Evolutionary conservation across 2,113 vertebrate species (phyloP), one percentile per base, ranked within the genome.

Genomic region (Microcebus murinus): DNA sequence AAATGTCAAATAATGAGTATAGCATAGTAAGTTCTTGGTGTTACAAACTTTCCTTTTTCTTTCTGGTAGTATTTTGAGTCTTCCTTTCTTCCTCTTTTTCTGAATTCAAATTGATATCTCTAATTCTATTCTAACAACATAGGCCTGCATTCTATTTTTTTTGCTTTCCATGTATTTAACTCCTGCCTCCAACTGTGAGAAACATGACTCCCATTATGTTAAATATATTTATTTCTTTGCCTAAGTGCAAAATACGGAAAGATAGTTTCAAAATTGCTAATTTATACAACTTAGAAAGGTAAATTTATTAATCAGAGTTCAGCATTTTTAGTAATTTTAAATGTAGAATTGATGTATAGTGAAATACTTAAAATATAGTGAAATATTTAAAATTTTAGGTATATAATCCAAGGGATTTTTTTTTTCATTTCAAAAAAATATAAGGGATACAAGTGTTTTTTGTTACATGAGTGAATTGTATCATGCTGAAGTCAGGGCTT

Each of bases 1-100:
- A 89, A 74, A 36, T 74, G 55, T 31, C 36, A 87, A 93, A 90
- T 94, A 94, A 82, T 94, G 36, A 94, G 6, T 92, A 61, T 9
- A 73, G 8, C 9, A 63, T 59, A 85, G 4, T 76, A 94, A 48
- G 15, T 81, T 3, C 34, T 90, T 79, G 14, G 13, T 55, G 14
- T 63, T 88, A 87, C 4, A 92, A n/a, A 87, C 48, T 29, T 92
- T 92, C 8, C 81, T 90, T 80, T 85, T 77, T 39, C 31, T 65
- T 36, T 93, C 55, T 42, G 11, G 23, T 3, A 83, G 17, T 81
- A 82, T 77, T 92, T 96, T 74, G 42, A 9, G 0, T 74, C 36
- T 94, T 70, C 31, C 48, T 70, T 5, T 77, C 17, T 31, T 20
- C 15, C 3, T 83, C 34, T 73, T 31, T 52, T 67, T 86, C 8